Evolutionary conservation across 2,888 invertebrate genomes (phyloP).

Genomic region (Blomia tropicalis): DNA sequence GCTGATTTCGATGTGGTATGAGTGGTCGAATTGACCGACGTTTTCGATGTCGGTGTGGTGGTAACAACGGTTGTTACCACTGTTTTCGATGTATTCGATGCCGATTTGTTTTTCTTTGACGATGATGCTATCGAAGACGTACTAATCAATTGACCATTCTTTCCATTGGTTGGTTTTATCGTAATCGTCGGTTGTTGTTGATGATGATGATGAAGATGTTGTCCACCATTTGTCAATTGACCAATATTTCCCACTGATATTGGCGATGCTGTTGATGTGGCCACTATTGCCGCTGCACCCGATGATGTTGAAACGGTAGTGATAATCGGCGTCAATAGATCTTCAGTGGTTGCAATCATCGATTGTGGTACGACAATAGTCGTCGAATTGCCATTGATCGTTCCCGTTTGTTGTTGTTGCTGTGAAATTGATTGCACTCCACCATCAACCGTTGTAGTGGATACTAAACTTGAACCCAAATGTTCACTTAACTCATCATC

Average conservation of each 20-base stretch:
- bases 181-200: too few species aligned
- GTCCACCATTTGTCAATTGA: background rate
- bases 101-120: too few species aligned
- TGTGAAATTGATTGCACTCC: background rate
- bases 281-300: background rate
- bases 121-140: too few species aligned
- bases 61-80: background rate
- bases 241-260: background rate
- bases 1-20: background rate
- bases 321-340: background rate
- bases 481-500: background rate
- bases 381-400: background rate
- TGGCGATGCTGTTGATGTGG: background rate
- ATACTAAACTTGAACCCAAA: background rate
- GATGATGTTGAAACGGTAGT: background rate
- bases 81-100: too few species aligned
- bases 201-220: too few species aligned
- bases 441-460: background rate
- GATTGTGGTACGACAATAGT: background rate
- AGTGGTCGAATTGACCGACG: background rate
- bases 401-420: background rate
- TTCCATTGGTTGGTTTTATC: background rate
- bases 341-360: slow-evolving; percentile 2
- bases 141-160: background rate
- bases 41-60: background rate